Evolutionary conservation across 2,113 vertebrate genomes (phyloP).

Genomic region (Semicossyphus pulcher): DNA sequence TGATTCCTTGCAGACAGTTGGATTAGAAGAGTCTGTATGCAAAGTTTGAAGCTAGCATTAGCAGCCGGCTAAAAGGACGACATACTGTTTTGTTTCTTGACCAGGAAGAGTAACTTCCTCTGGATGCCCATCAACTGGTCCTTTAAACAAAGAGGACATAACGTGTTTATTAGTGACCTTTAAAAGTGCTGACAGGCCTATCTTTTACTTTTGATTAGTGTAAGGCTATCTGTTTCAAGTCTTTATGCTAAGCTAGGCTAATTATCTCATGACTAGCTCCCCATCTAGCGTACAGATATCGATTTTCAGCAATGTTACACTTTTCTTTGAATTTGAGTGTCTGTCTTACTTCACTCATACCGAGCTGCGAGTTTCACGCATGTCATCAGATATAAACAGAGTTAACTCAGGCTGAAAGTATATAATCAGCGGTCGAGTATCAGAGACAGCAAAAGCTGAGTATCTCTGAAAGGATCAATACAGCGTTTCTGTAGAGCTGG

Average conservation of each 20-base stretch:
- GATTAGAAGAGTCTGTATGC: background rate
- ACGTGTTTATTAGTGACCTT: background rate
- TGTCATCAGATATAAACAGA: conserved; percentile 18
- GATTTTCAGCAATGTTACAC: too few relatives aligned
- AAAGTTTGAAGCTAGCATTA: background rate
- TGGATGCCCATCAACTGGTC: conserved; percentile 28
- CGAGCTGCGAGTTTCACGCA: conserved; percentile 4
- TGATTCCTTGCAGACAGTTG: background rate
- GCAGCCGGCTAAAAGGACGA: background rate
- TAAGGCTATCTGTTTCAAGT: conserved; percentile 1
- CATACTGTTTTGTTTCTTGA: background rate
- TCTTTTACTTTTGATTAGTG: background rate
- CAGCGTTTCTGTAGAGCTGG: background rate
- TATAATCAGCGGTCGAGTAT: conserved; percentile 9
- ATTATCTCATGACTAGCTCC: background rate
- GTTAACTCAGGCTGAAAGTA: too few relatives aligned
- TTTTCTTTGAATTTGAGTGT: too few relatives aligned
- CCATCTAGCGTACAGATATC: background rate
- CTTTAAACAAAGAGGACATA: too few relatives aligned
- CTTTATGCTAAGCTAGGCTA: background rate
- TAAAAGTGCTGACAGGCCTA: background rate
- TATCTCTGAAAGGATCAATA: conserved; percentile 10
- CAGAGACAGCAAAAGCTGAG: background rate
- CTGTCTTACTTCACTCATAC: conserved; percentile 5
- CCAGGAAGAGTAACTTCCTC: background rate